Evolutionary conservation across 92 coral and sea anemone genomes (phyloP), one percentile per base, ranked within the genome.

Genomic region (Blastomussa wellsi): DNA sequence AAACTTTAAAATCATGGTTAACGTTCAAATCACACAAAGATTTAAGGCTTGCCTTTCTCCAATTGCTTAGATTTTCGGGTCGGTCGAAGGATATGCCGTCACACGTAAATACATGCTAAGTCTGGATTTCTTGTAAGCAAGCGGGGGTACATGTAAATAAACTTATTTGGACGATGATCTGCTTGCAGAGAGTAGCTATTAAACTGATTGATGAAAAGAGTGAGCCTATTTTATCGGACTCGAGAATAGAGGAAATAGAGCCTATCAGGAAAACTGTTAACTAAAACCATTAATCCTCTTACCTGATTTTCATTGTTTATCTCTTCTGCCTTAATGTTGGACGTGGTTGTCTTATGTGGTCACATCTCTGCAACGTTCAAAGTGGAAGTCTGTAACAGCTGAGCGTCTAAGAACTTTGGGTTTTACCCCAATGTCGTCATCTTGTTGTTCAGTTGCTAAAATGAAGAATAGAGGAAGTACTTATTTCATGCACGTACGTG

Each of bases 341-440:
- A 22, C 41, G 41, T 35, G 74, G 74, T 33, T 33, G 74, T 69
- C 44, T 4, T n/a, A n/a, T n/a, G 19, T 33, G 39, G 31, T 66
- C 44, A n/a, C n/a, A n/a, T n/a, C n/a, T n/a, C n/a, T n/a, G 44
- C 7, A 41, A 41, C 29, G 32, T 65, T 29, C 3, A 65, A 32
- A 15, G 26, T 17, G 42, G 13, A 69, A 69, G 74, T 69, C 75
- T 17, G 37, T 70, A 29, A 17, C 9, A 38, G 22, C 26, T 3
- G 31, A 72, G 77, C 8, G 62, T 55, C 62, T 0, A 55, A 19
- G 1, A 55, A 55, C 22, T n/a, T 17, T 3, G 68, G 78, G 78
- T 44, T 77, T 77, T 77, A 53, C 81, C 81, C 48, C 19, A 47
- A 31, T 29, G 22, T 49, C 62, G 79, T 75, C 79, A 47, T 75